Percentiles rank a stretch among this genome's conserved stretches.
Evolutionary conservation across 2,797 vertebrate species (phyloP).

Genomic region (Hirundo rustica): DNA sequence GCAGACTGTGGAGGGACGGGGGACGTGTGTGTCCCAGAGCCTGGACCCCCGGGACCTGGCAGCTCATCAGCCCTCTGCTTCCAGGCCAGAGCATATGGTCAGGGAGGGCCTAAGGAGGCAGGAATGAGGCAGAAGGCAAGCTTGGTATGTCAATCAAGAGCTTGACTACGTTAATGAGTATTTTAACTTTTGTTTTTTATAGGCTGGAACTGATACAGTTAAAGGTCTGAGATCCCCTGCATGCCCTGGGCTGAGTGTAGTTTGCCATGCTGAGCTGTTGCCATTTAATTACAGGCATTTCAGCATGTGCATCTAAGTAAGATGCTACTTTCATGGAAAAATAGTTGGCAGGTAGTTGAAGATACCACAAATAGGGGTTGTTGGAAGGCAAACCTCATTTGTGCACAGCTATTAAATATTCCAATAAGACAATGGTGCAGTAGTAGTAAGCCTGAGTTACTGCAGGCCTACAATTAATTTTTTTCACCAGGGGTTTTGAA

Average conservation of each 20-base stretch:
- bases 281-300: background rate
- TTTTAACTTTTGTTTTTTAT: background rate
- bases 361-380: background rate
- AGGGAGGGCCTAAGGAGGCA: background rate
- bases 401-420: background rate
- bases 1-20: background rate
- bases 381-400: background rate
- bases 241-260: background rate
- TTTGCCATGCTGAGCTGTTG: background rate
- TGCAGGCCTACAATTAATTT: background rate
- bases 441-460: background rate
- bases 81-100: background rate
- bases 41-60: background rate
- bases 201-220: background rate
- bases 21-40: accelerated
- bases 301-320: background rate
- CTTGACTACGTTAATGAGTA: background rate
- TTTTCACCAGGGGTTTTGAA: background rate
- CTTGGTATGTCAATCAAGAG: background rate
- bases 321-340: background rate
- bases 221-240: background rate
- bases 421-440: background rate
- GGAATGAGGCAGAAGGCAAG: background rate
- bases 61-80: background rate
- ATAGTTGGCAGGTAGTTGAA: background rate